Evolutionary conservation across 1,140 invertebrate species (phyloP).

Genomic region (Drosophila arizonae): DNA sequence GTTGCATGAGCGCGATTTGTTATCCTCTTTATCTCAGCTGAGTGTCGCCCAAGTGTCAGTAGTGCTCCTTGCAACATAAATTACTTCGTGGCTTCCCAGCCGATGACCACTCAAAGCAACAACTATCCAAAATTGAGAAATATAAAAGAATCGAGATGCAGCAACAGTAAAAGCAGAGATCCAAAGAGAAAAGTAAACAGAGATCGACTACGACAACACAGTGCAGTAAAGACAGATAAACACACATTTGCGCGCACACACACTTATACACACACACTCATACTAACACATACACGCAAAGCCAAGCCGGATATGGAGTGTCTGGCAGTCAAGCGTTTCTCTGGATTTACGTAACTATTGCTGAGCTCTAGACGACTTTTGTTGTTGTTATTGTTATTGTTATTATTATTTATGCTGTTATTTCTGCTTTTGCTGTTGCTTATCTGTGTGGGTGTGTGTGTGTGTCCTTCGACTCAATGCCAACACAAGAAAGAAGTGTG

Average conservation of each 20-base stretch:
- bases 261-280: neutral
- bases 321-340: conserved; percentile 27
- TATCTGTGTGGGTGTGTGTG: neutral
- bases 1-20: conserved; percentile 79
- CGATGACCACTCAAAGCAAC: conserved; percentile 41
- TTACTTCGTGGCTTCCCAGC: conserved; percentile 64
- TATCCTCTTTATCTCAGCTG: conserved; percentile 79
- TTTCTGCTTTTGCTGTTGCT: neutral
- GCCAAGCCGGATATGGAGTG: conserved; percentile 11
- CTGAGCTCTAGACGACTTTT: conserved; percentile 24
- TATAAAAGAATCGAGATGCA: conserved; percentile 55
- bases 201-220: neutral
- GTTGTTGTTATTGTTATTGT: conserved; percentile 17
- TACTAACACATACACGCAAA: neutral
- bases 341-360: conserved; percentile 47
- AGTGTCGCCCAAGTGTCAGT: conserved; percentile 75
- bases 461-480: neutral
- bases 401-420: conserved; percentile 5
- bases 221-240: conserved; percentile 12
- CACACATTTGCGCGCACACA: neutral
- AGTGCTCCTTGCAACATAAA: conserved; percentile 76
- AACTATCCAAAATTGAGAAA: conserved; percentile 54
- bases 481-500: conserved; percentile 1
- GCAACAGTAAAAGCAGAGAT: neutral
- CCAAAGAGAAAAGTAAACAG: too few species aligned